Evolutionary conservation across 2,888 invertebrate species (phyloP).

Genomic region (Cephus sareptanus): DNA sequence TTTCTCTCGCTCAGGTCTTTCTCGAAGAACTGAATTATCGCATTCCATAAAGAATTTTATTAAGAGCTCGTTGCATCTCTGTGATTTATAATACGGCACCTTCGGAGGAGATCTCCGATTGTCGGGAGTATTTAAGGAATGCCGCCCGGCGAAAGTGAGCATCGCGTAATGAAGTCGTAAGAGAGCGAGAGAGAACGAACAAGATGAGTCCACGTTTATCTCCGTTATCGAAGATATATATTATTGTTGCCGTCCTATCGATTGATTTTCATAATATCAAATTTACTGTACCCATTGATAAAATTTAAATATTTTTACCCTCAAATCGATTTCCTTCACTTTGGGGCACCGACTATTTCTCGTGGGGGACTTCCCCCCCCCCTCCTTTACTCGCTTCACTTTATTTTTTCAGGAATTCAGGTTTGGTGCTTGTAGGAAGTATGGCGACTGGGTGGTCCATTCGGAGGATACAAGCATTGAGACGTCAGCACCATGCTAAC

Average conservation of each 20-base stretch:
- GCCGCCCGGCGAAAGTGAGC: conserved; percentile 18
- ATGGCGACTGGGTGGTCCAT: conserved; percentile 51
- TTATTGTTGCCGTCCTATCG: neutral
- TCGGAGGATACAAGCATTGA: conserved; percentile 48
- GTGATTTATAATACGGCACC: conserved; percentile 36
- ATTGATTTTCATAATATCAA: neutral
- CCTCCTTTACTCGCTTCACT: neutral
- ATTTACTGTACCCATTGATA: neutral
- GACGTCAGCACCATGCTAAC: conserved; percentile 52
- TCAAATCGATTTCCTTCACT: neutral
- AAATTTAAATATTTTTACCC: neutral
- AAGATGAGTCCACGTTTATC: neutral
- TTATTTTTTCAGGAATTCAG: conserved; percentile 40
- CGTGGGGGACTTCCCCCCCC: neutral
- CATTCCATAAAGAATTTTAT: conserved; percentile 38
- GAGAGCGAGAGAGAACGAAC: neutral
- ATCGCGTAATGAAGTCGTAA: neutral
- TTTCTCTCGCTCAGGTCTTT: neutral
- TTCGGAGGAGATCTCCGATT: conserved; percentile 30
- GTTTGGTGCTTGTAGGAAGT: conserved; percentile 48
- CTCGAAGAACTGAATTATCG: conserved; percentile 34
- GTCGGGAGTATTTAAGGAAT: conserved; percentile 31
- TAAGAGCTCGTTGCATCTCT: conserved; percentile 27
- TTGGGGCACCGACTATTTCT: neutral
- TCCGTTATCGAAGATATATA: neutral